Evolutionary conservation across 2,113 vertebrate species (phyloP).

Genomic region (Nibea coibor): DNA sequence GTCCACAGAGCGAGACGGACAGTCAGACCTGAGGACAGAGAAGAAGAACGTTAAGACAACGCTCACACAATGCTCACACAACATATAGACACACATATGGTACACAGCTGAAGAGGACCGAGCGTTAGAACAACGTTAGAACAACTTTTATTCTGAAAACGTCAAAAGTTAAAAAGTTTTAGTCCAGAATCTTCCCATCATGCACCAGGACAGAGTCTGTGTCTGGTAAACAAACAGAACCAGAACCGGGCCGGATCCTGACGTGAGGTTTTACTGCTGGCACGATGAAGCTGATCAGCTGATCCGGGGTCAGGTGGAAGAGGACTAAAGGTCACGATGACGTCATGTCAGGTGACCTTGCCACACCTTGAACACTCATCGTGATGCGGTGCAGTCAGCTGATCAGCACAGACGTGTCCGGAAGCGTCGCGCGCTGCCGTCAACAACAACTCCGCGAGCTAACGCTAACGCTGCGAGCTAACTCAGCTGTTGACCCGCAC

Average conservation of each 20-base stretch:
- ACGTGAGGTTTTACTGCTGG: too few species aligned
- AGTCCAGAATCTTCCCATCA: neutral
- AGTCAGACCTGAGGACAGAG: slow-evolving; percentile 26
- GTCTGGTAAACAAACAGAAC: too few species aligned
- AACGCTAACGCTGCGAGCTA: slow-evolving; percentile 27
- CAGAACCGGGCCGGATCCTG: too few species aligned
- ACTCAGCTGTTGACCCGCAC: neutral
- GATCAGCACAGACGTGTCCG: neutral
- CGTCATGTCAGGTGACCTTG: neutral
- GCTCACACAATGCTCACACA: too few species aligned
- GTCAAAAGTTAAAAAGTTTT: neutral
- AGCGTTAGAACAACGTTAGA: too few species aligned
- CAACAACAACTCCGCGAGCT: slow-evolving; percentile 38
- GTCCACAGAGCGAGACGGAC: neutral
- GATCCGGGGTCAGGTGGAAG: too few species aligned
- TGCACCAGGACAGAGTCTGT: neutral
- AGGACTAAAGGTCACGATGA: too few species aligned
- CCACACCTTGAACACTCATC: neutral
- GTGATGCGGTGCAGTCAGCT: neutral
- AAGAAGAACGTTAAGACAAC: neutral
- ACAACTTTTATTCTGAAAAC: too few species aligned
- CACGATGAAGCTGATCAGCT: too few species aligned
- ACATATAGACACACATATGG: too few species aligned
- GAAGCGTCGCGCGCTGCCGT: neutral
- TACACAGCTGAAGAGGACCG: too few species aligned